Evolutionary conservation across 2,797 vertebrate genomes (phyloP).

Genomic region (Pseudotriccus pelzelni): DNA sequence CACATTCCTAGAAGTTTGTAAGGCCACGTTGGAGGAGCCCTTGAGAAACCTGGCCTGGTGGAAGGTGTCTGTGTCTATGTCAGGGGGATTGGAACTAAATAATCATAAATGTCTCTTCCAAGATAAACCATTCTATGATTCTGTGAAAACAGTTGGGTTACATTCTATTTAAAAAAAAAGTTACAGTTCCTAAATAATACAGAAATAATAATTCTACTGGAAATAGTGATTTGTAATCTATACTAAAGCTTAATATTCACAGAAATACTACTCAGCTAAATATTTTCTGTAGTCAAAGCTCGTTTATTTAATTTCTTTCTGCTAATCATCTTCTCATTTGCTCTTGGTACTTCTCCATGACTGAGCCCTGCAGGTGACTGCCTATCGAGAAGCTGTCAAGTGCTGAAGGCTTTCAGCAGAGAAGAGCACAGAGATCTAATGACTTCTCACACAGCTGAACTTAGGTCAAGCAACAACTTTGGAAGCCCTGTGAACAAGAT

Average conservation of each 20-base stretch:
- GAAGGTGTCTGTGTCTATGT: background rate
- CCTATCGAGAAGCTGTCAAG: background rate
- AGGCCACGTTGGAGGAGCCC: background rate
- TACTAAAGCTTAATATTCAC: background rate
- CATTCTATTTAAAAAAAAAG: background rate
- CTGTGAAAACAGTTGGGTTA: background rate
- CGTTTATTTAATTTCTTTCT: background rate
- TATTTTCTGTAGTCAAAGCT: background rate
- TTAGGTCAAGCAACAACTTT: background rate
- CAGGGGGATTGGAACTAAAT: background rate
- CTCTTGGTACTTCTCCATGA: background rate
- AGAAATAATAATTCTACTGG: background rate
- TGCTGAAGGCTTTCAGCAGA: background rate
- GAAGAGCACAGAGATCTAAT: background rate
- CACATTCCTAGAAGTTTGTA: background rate
- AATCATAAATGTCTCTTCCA: background rate
- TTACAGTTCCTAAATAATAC: background rate
- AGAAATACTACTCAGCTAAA: background rate
- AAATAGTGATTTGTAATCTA: background rate
- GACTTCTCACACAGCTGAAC: background rate
- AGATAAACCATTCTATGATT: background rate
- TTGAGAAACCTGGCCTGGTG: background rate
- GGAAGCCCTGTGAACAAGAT: background rate
- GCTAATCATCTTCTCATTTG: background rate
- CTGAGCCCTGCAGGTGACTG: accelerated